A percentile compares a stretch with the other conserved stretches of the same genome.
phyloP scores from a whole-genome alignment of 1,140 invertebrate genomes.

The Himalopsyche phryganea region DNA sequence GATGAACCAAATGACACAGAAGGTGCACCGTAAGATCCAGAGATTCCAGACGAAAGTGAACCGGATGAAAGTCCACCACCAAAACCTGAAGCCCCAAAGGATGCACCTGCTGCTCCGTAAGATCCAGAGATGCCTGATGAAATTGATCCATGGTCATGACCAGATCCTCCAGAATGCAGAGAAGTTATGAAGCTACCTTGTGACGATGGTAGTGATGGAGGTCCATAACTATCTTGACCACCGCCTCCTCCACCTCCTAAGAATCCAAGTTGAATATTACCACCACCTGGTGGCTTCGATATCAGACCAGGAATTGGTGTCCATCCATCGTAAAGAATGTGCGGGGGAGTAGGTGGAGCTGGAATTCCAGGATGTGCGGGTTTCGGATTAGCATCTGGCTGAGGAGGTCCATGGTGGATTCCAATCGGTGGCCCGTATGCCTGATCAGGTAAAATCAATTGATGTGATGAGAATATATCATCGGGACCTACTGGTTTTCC shows the following conservation, averaged over 20 bases:
- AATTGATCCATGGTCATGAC: constrained; percentile 15
- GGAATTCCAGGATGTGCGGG: constrained; percentile 63
- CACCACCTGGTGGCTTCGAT: constrained; percentile 37
- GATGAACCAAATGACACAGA: constrained; percentile 40
- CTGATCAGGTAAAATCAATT: constrained; percentile 30
- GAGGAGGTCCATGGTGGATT: constrained; percentile 54
- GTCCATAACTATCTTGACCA: constrained; percentile 24
- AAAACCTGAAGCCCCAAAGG: not conserved
- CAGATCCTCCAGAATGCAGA: constrained; percentile 6
- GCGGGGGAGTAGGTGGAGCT: constrained; percentile 67
- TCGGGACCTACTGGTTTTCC: constrained; percentile 42
- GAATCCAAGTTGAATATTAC: constrained; percentile 2
- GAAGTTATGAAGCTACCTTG: constrained; percentile 34
- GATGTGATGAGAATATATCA: constrained; percentile 19
- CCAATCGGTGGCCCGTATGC: constrained; percentile 46
- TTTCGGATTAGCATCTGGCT: constrained; percentile 49
- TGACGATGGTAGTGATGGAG: constrained; percentile 36
- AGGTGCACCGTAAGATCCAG: constrained; percentile 38
- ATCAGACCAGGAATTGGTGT: constrained; percentile 68
- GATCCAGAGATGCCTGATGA: constrained; percentile 19
- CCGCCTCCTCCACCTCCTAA: not conserved
- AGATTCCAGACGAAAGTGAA: constrained; percentile 8
- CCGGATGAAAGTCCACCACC: not conserved
- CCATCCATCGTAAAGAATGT: constrained; percentile 79
- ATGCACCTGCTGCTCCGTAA: not conserved